Evolutionary conservation across 2,113 vertebrate genomes (phyloP).

Genomic region (Grantiella picta): DNA sequence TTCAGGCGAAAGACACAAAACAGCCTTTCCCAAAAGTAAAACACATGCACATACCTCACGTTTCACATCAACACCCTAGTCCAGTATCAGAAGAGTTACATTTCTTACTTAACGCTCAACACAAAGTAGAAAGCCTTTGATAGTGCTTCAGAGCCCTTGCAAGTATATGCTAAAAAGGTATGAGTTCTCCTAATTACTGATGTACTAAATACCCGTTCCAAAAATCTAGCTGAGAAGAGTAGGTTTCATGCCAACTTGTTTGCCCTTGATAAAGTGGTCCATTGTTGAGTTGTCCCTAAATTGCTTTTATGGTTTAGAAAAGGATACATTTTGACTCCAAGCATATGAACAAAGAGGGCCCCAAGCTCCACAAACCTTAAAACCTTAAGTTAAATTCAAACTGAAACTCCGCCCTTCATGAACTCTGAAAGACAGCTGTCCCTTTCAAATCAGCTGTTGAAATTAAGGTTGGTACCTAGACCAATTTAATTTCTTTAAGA

Average conservation of each 20-base stretch:
- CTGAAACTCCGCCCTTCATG: neutral
- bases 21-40: neutral
- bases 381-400: neutral
- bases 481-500: neutral
- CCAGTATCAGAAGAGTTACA: neutral
- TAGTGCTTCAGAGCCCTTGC: neutral
- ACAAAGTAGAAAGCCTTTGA: neutral
- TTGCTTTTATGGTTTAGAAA: neutral
- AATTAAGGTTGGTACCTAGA: neutral
- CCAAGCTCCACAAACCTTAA: neutral
- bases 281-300: neutral
- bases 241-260: neutral
- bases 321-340: neutral
- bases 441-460: neutral
- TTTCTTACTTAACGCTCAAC: neutral
- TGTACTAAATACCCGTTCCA: neutral
- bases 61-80: neutral
- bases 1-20: fast-evolving
- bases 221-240: neutral
- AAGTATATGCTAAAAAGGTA: neutral
- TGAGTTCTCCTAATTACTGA: neutral
- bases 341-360: neutral
- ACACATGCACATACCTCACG: neutral
- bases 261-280: neutral
- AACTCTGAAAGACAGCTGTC: neutral